Evolutionary conservation across 1,140 invertebrate genomes (phyloP), one percentile per base, ranked within the genome.

Genomic region (Procambarus virginalis): DNA sequence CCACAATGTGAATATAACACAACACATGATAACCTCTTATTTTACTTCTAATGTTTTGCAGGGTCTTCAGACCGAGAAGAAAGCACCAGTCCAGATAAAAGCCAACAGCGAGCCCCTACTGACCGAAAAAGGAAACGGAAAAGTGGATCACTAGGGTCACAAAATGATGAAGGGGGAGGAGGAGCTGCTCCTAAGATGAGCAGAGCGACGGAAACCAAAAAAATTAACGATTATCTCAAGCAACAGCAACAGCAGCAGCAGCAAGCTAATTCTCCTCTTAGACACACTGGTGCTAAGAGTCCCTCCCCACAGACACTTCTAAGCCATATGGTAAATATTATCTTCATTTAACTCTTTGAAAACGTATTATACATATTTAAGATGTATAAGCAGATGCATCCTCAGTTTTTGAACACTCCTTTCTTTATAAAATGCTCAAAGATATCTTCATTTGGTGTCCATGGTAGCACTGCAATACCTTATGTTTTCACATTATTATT

Each of bases 201-300:
- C 34, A 91, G 93, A 86, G 92, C 92, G 86, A 92, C 93, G 17
- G 93, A 94, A 93, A 95, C 94, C 92, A 98, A 98, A 94, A 99
- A 98, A 95, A 98, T 98, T 93, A 97, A 97, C 94, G 98, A 99
- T 93, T 98, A 98, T 94, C 98, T 98, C 95, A 92, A 92, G 49
- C 90, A 91, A 58, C 88, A 90, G n/a, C n/a, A n/a, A 73, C 88
- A 89, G 49, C 88, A 90, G 68, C 51, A 55, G 51, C 51, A 55
- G 51, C 94, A 96, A 93, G 95, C 96, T 89, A 96, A 95, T 93
- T 97, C 96, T 94, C 96, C 96, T 82, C 96, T 97, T 91, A 94
- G 95, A 94, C 96, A 96, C 94, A 95, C 96, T 81, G 96, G 96
- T 92, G 96, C 96, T 92, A 97, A 97, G 93, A 97, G 96, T 93